Conservation (phyloP, 2,888 invertebrate genomes). For the Ferrisia virgata region DNA sequence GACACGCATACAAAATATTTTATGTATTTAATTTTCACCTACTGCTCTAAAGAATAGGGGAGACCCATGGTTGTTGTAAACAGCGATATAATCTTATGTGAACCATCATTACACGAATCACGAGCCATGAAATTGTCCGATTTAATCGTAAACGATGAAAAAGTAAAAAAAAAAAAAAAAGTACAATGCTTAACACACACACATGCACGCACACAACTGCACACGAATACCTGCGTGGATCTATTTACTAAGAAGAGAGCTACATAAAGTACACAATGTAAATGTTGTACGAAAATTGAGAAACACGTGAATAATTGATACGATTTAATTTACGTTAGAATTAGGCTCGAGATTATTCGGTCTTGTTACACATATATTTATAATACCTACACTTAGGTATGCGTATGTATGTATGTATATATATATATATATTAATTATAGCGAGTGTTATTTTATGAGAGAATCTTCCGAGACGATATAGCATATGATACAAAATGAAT, state of each 20-base stretch:
- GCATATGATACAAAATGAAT: not conserved
- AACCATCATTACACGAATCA: not conserved
- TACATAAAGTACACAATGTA: not conserved
- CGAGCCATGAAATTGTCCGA: slow-evolving; percentile 4
- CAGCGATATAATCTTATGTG: not conserved
- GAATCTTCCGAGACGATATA: not conserved
- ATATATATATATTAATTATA: not conserved
- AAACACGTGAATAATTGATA: not conserved
- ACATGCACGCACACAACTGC: no score
- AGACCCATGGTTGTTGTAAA: not conserved
- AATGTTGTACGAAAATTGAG: not conserved
- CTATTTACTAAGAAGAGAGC: no score
- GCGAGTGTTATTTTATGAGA: not conserved
- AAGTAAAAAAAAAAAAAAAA: no score
- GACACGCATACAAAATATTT: not conserved
- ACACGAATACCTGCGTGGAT: no score
- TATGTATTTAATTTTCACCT: slow-evolving; percentile 1
- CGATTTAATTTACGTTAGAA: not conserved
- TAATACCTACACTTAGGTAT: not conserved
- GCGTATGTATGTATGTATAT: not conserved
- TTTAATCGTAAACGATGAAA: not conserved
- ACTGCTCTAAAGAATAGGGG: not conserved
- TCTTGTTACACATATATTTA: not conserved
- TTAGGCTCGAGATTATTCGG: not conserved
- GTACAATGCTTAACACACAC: not conserved